These are phyloP conservation scores for Heliconius ethilla DNA, from an alignment of 2,888 invertebrate species.

Conservation along the genomic window DNA sequence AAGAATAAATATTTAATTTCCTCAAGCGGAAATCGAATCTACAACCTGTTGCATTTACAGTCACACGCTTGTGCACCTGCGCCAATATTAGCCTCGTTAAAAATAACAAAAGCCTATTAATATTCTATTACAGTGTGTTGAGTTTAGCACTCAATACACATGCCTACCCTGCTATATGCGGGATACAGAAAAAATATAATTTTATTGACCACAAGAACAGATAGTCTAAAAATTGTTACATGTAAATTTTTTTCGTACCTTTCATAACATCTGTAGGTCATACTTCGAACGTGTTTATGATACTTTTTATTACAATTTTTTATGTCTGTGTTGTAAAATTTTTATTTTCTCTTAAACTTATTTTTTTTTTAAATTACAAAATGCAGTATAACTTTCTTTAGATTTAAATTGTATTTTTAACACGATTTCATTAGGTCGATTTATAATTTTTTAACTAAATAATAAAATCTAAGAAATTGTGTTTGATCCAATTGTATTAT, in stretches of 20 bases:
- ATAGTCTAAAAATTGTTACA: background rate
- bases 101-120: background rate
- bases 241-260: conserved; percentile 2
- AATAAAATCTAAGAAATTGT: too few species aligned
- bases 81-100: background rate
- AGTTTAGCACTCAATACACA: too few species aligned
- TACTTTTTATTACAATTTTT: conserved; percentile 38
- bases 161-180: too few species aligned
- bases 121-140: background rate
- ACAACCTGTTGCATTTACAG: too few species aligned
- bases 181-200: background rate
- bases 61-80: too few species aligned
- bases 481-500: too few species aligned
- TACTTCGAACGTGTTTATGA: conserved; percentile 48
- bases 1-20: too few species aligned
- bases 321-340: background rate
- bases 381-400: too few species aligned
- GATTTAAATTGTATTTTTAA: too few species aligned
- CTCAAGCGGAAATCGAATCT: too few species aligned
- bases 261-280: conserved; percentile 8
- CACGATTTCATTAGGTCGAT: too few species aligned
- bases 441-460: too few species aligned
- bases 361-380: background rate
- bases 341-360: conserved; percentile 14
- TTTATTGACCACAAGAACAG: background rate